Conservation (phyloP, 2,888 invertebrate species). For the Drosophila koepferae region DNA sequence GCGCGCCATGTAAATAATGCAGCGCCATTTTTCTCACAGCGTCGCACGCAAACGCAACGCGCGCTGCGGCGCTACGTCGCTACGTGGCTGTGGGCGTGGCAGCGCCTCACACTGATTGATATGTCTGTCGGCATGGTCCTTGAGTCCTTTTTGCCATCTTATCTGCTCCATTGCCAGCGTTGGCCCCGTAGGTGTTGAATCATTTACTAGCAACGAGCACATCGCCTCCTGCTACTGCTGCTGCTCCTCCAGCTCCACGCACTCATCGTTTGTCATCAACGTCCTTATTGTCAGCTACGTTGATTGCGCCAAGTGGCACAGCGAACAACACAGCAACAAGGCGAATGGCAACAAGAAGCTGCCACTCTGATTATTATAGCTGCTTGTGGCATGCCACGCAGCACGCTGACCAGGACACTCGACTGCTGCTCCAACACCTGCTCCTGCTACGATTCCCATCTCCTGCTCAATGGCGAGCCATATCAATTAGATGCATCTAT, state of each 20-base stretch:
- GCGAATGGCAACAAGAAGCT: constrained; percentile 25
- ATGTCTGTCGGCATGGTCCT: constrained; percentile 60
- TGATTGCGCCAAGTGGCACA: constrained; percentile 63
- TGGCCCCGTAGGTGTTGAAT: constrained; percentile 76
- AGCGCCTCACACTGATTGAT: constrained; percentile 66
- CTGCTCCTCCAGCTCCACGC: background rate
- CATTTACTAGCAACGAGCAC: constrained; percentile 63
- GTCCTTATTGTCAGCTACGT: constrained; percentile 49
- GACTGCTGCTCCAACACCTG: background rate
- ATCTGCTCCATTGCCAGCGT: constrained; percentile 58
- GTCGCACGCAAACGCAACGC: constrained; percentile 12
- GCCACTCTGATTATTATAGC: constrained; percentile 43
- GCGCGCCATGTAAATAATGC: constrained; percentile 79
- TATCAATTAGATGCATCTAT: constrained; percentile 46
- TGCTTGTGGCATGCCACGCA: constrained; percentile 58
- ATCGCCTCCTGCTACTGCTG: background rate
- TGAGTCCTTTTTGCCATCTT: constrained; percentile 51
- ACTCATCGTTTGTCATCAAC: constrained; percentile 43
- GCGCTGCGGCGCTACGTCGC: background rate
- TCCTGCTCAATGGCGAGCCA: constrained; percentile 3
- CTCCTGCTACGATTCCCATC: background rate
- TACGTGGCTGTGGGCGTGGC: constrained; percentile 9
- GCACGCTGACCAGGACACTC: constrained; percentile 28
- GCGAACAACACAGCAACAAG: constrained; percentile 36
- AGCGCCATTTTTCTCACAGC: constrained; percentile 72